phyloP scores from a whole-genome alignment of 2,888 invertebrate genomes.

The Athrips mouffetella region DNA sequence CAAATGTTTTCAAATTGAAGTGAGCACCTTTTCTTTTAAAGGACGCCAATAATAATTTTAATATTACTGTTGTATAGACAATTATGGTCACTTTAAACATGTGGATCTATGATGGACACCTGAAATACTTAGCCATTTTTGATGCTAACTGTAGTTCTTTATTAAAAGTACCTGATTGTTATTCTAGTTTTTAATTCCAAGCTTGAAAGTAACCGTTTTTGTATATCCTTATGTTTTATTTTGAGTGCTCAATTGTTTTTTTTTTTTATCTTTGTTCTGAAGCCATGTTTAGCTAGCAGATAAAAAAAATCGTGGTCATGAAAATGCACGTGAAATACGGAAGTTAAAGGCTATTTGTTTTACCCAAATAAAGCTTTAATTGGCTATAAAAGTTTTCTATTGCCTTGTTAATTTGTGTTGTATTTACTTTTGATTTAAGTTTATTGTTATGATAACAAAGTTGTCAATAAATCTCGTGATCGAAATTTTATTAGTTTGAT shows the following conservation, averaged over 20 bases:
- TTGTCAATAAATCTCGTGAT: background rate
- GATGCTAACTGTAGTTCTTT: no score
- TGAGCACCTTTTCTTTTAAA: no score
- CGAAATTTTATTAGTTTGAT: background rate
- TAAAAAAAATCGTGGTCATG: background rate
- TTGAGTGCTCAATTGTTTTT: no score
- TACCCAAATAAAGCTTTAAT: no score
- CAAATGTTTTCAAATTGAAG: no score
- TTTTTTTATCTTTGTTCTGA: background rate
- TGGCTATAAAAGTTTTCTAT: no score
- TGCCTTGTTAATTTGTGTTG: background rate
- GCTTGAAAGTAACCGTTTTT: no score
- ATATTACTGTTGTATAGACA: no score
- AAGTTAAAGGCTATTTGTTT: background rate
- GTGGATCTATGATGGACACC: no score
- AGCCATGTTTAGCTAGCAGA: background rate
- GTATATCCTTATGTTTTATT: background rate
- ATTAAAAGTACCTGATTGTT: conserved; percentile 21
- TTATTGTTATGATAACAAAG: background rate
- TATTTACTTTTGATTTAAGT: background rate
- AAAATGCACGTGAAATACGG: background rate
- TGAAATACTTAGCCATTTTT: no score
- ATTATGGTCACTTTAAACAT: no score
- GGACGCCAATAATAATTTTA: no score
- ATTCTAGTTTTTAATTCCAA: background rate